These are phyloP conservation scores for Picathartes gymnocephalus DNA, from an alignment of 2,113 vertebrate species.

Conservation along the genomic window DNA sequence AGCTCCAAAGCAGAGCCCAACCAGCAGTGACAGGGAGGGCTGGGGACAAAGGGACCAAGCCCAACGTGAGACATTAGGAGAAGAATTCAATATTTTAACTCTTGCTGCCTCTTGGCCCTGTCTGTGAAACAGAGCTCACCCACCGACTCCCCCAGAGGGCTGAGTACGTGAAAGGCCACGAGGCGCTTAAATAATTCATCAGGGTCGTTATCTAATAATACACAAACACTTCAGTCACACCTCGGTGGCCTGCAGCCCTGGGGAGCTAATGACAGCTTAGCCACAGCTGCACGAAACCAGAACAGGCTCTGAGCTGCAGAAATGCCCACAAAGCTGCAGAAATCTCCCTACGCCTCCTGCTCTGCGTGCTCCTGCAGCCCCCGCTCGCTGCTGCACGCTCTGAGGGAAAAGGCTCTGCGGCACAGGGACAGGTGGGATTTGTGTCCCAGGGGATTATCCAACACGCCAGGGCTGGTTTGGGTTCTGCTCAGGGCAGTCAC, in stretches of 20 bases:
- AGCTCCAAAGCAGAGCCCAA: neutral
- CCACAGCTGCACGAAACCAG: neutral
- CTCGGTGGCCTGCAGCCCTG: neutral
- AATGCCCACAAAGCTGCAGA: neutral
- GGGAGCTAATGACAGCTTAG: neutral
- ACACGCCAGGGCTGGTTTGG: rapidly evolving
- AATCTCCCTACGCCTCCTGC: neutral
- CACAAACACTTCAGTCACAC: neutral
- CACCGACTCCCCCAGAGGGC: rapidly evolving
- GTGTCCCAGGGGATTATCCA: neutral
- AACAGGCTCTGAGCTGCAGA: neutral
- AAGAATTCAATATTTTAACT: neutral
- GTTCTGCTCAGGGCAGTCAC: rapidly evolving
- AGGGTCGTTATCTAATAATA: neutral
- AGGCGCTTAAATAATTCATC: neutral
- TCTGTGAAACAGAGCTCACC: neutral
- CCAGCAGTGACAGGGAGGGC: rapidly evolving
- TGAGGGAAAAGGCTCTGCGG: neutral
- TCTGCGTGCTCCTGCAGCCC: neutral
- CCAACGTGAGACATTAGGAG: neutral
- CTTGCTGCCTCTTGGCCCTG: neutral
- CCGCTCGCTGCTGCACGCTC: neutral
- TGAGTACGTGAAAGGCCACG: rapidly evolving
- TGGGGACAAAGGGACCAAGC: neutral
- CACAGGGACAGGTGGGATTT: rapidly evolving